phyloP scores from a whole-genome alignment of 2,113 vertebrate species.

The Amphiprion ocellaris region DNA sequence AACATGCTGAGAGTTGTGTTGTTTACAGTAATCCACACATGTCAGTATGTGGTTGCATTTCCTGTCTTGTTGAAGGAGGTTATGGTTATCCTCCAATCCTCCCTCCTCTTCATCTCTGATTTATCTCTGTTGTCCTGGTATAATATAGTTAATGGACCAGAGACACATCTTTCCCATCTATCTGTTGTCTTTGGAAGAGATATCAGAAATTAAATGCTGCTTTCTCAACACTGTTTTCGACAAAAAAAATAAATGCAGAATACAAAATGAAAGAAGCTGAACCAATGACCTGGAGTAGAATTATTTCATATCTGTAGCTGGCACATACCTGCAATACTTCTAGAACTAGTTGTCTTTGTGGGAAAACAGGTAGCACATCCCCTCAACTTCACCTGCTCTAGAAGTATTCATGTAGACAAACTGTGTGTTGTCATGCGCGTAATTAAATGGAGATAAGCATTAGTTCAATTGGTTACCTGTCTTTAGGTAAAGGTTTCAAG shows the following conservation, averaged over 20 bases:
- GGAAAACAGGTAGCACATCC: neutral
- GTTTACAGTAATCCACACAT: constrained; percentile 31
- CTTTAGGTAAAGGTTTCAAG: neutral
- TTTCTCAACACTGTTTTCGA: no score
- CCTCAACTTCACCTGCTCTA: neutral
- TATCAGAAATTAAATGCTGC: neutral
- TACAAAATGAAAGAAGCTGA: neutral
- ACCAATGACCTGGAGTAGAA: neutral
- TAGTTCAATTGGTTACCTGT: neutral
- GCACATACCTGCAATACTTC: neutral
- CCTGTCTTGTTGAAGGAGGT: constrained; percentile 25
- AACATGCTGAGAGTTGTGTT: constrained; percentile 20
- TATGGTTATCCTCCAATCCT: neutral
- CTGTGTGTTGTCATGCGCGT: no score
- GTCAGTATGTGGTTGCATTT: constrained; percentile 39
- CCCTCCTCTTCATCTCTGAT: neutral
- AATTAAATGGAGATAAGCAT: neutral
- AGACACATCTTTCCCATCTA: neutral
- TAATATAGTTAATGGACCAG: neutral
- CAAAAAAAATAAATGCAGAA: neutral
- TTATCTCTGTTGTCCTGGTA: neutral
- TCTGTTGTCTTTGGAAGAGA: neutral
- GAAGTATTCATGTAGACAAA: no score
- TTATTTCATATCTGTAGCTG: neutral
- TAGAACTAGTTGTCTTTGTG: neutral